Evolutionary conservation across 2,888 invertebrate genomes (phyloP), one percentile per base, ranked within the genome.

Genomic region (Sminthurinus aureus): DNA sequence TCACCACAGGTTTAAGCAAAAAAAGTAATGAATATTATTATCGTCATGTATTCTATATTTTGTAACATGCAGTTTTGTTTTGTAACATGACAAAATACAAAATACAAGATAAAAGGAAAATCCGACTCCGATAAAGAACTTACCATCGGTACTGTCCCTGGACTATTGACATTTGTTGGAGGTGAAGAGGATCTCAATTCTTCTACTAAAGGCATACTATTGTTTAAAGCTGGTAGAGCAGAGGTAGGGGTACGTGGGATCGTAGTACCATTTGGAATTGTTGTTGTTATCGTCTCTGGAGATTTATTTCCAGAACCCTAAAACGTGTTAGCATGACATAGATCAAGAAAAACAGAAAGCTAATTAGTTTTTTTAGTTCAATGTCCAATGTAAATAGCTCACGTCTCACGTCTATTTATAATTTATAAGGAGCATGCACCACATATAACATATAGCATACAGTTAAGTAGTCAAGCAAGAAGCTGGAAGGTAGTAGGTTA

Each of bases 281-380:
- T 66, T 11, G 71, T 51, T 52, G 51, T n/a, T 15, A 18, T 66
- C 52, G 67, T 24, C n/a, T 82, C 82, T 13, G 82, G 82, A 24
- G 82, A 82, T 77, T 82, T 82, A 69, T 78, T 82, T 24, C 82
- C 82, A n/a, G 76, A 64, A n/a, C 82, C 77, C 76, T 77, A 67
- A 77, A 38, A 38, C 77, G 66, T 75, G 81, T 77, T 58, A 76
- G 51, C 58, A 24, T 71, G 9, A 71, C 13, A 38, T 38, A 38
- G 38, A 38, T 38, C 38, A 38, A 38, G 38, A 38, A 38, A 38
- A 38, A 38, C 38, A 38, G 38, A 38, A 38, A 38, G 38, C 38
- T 38, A 38, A 6, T 38, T 38, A 38, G 38, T 38, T 38, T 38
- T 38, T 38, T 73, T 74, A 73, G 58, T 81, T 78, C 58, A 38